Evolutionary conservation across 2,113 vertebrate species (phyloP).

Genomic region (Cyphomyrus discorhynchus): DNA sequence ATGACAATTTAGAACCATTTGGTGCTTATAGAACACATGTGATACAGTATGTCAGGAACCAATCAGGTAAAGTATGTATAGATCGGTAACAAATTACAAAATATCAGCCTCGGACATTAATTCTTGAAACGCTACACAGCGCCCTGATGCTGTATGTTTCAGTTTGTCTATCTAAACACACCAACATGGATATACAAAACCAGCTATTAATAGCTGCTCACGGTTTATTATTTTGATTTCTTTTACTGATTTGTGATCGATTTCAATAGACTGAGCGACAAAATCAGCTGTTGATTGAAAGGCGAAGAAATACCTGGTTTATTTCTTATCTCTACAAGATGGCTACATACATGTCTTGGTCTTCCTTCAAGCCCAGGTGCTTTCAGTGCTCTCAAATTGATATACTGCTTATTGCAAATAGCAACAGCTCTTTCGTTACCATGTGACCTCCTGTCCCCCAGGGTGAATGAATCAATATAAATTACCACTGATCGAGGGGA

Average conservation of each 20-base stretch:
- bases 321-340: not conserved
- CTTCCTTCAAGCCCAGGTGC: not conserved
- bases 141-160: not conserved
- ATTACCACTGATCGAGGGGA: not conserved
- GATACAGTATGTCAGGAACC: not conserved
- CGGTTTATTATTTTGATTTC: not conserved
- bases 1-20: not conserved
- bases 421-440: not conserved
- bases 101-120: not conserved
- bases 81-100: not conserved
- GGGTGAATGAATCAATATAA: not conserved
- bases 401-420: not conserved
- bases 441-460: constrained; percentile 9
- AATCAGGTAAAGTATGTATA: not conserved
- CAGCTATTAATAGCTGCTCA: not conserved
- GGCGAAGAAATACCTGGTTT: not conserved
- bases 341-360: not conserved
- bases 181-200: not conserved
- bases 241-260: not conserved
- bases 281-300: not conserved
- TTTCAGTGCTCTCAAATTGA: not conserved
- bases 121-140: not conserved
- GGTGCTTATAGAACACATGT: not conserved
- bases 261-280: not conserved
- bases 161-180: not conserved